phyloP scores from a whole-genome alignment of 2,888 invertebrate genomes.

The Euzophera pinguis region DNA sequence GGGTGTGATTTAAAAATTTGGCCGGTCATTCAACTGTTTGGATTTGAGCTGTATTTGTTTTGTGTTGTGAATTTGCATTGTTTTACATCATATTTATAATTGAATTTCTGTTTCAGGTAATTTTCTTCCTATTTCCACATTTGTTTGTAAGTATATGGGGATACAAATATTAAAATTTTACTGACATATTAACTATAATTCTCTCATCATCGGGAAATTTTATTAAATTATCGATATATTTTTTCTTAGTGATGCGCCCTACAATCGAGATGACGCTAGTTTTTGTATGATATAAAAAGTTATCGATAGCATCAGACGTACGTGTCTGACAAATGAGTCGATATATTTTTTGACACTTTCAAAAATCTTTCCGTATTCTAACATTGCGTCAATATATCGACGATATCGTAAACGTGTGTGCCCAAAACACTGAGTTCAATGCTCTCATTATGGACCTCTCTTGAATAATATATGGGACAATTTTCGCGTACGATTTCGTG shows the following conservation, averaged over 20 bases:
- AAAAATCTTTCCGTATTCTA: slow-evolving; percentile 29
- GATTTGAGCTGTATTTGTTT: background rate
- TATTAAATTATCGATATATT: background rate
- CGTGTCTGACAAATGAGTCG: slow-evolving; percentile 34
- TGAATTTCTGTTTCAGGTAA: slow-evolving; percentile 42
- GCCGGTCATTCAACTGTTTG: slow-evolving; percentile 62
- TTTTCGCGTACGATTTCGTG: slow-evolving; percentile 53
- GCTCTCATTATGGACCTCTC: slow-evolving; percentile 63
- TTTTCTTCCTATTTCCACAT: slow-evolving; percentile 6
- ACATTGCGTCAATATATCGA: slow-evolving; percentile 22
- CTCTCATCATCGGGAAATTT: background rate
- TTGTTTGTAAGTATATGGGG: background rate
- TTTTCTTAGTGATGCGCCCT: background rate
- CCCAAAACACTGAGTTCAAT: slow-evolving; percentile 56
- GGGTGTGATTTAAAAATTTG: slow-evolving; percentile 66
- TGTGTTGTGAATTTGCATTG: background rate
- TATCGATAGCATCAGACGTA: background rate
- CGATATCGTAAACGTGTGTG: slow-evolving; percentile 45
- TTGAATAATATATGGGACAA: slow-evolving; percentile 73
- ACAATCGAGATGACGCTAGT: background rate
- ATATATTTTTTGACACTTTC: slow-evolving; percentile 37
- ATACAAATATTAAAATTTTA: background rate
- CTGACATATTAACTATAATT: background rate
- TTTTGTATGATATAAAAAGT: too few relatives aligned
- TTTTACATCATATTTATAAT: background rate